phyloP scores from a whole-genome alignment of 2,113 vertebrate genomes.

The Saccopteryx bilineata region DNA sequence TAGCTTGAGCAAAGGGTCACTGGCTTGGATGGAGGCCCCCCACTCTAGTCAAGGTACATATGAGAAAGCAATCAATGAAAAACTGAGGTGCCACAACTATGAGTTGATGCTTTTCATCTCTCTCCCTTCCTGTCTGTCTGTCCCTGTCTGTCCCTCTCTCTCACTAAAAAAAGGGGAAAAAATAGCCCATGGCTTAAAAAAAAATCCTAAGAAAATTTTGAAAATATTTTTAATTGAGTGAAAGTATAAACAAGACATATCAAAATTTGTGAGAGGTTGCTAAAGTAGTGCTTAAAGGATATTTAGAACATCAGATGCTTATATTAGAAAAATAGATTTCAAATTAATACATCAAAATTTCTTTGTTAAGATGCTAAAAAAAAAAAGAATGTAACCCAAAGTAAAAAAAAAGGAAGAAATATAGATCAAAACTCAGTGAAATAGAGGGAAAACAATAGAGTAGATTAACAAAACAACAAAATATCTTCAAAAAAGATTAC shows the following conservation, averaged over 20 bases:
- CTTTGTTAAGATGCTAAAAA: not conserved
- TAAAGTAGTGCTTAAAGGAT: not conserved
- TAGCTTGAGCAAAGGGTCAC: too few species aligned
- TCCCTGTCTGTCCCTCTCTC: too few species aligned
- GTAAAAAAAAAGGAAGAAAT: not conserved
- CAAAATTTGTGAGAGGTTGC: not conserved
- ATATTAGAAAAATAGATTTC: not conserved
- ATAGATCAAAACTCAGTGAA: not conserved
- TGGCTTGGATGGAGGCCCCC: too few species aligned
- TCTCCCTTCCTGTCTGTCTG: too few species aligned
- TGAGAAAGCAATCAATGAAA: too few species aligned
- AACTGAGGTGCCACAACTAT: too few species aligned
- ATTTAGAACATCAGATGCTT: not conserved
- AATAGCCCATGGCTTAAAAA: not conserved
- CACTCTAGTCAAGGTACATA: too few species aligned
- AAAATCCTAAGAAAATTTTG: not conserved
- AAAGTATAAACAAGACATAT: constrained; percentile 20
- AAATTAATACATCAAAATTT: constrained; percentile 17
- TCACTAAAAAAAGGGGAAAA: too few species aligned
- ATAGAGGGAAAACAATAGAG: not conserved
- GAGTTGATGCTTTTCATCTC: too few species aligned
- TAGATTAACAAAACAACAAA: not conserved
- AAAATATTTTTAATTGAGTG: not conserved
- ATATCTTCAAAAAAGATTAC: not conserved
- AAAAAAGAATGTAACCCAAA: not conserved